Evolutionary conservation across 2,888 invertebrate genomes (phyloP), one percentile per base, ranked within the genome.

Genomic region (Dolichopus griseipennis): DNA sequence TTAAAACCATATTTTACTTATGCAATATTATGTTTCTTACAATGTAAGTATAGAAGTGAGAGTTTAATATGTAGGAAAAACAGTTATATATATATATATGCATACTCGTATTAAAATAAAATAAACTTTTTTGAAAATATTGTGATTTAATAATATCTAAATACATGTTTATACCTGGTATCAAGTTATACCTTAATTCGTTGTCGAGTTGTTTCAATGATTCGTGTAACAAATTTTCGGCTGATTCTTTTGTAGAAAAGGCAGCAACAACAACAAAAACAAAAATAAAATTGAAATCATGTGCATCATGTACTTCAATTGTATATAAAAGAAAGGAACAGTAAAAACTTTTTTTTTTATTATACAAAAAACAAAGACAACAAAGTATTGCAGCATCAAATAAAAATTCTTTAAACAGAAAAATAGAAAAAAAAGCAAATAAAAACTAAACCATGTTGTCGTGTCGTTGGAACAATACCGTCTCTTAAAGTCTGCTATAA

Each of bases 151-250:
- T 27, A 4, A 27, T 27, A 27, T 5, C 27, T 27, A 27, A 4
- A 5, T 27, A n/a, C 27, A 4, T 27, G 27, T 27, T 27, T 5
- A 27, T 4, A 27, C 27, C 27, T 27, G 5, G 27, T 27, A 27
- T 27, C 27, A 27, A n/a, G 27, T 27, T 27, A 27, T 27, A 27
- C 27, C 5, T 27, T 27, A 2, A 27, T 37, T 37, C 34, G 9
- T 5, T 7, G 9, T 9, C 37, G 12, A 18, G 52, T 52, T 52
- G 52, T 52, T 52, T 52, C n/a, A 52, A 52, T n/a, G 15, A 52
- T 52, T 52, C 52, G 18, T 52, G 52, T 52, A 52, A 52, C 52
- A 52, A 52, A 52, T 52, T 52, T 52, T 52, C 52, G 52, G 52
- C 52, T 52, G 52, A 52, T 52, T 52, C n/a, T n/a, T 52, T 52